Conservation (phyloP, 2,797 vertebrate genomes). For the Petrocephalus schoutedeni region DNA sequence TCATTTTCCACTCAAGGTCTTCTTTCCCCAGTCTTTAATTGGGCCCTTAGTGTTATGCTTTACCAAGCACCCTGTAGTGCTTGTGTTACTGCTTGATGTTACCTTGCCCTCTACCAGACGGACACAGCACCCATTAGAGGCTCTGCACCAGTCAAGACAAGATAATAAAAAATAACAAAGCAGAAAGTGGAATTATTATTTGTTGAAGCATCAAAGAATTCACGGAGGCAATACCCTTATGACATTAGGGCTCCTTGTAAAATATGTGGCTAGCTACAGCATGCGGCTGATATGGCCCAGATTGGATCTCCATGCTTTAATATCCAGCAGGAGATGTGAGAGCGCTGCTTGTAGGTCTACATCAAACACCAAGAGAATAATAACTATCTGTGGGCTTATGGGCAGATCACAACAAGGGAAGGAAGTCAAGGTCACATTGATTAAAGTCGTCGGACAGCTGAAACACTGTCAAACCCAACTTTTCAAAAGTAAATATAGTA, state of each 20-base stretch:
- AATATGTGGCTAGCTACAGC: background rate
- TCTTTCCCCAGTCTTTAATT: background rate
- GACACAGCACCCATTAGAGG: background rate
- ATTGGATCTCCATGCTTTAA: constrained; percentile 9
- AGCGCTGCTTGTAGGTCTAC: constrained; percentile 10
- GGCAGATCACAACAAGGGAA: constrained; percentile 15
- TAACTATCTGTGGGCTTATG: constrained; percentile 18
- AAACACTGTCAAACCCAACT: background rate
- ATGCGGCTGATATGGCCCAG: background rate
- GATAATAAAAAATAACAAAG: too few relatives aligned
- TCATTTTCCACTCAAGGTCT: background rate
- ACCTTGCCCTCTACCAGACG: background rate
- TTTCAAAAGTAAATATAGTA: background rate
- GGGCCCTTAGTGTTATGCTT: background rate
- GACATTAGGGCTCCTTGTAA: background rate
- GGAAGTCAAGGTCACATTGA: constrained; percentile 17
- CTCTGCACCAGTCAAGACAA: background rate
- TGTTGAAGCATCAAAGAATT: background rate
- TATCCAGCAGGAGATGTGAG: constrained; percentile 16
- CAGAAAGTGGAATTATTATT: too few relatives aligned
- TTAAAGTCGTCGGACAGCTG: background rate
- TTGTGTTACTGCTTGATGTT: background rate
- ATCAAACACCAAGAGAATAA: constrained; percentile 22
- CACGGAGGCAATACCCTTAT: background rate
- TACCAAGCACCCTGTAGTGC: background rate